phyloP scores from a whole-genome alignment of 2,113 vertebrate species.

The Gallinago media region DNA sequence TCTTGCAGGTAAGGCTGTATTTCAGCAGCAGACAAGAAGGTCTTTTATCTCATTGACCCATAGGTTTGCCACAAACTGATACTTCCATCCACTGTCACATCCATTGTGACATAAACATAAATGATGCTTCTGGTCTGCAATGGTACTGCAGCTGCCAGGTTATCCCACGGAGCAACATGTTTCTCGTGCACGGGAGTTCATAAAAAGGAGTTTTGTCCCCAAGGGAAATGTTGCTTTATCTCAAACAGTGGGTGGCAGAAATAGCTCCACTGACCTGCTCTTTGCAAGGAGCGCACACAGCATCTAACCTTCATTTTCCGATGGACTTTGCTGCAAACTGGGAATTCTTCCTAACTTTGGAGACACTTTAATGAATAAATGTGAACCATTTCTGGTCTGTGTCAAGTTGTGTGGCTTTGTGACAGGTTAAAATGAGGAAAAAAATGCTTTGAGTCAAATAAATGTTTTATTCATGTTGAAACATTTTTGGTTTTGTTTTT shows the following conservation, averaged over 20 bases:
- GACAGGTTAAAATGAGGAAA: not conserved
- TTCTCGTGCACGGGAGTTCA: not conserved
- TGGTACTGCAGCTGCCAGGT: not conserved
- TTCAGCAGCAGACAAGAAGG: not conserved
- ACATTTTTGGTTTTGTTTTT: not conserved
- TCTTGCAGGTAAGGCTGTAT: not conserved
- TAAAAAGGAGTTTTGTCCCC: not conserved
- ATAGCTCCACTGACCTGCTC: not conserved
- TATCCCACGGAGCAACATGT: not conserved
- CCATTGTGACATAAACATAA: not conserved
- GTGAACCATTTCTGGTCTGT: not conserved
- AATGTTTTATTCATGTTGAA: not conserved
- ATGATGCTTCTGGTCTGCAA: not conserved
- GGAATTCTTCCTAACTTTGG: not conserved
- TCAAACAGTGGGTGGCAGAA: not conserved
- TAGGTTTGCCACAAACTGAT: not conserved
- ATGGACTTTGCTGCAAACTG: not conserved
- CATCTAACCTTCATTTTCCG: not conserved
- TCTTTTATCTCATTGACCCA: not conserved
- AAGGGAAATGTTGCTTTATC: not conserved
- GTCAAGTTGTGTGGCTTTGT: not conserved
- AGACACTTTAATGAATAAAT: not conserved
- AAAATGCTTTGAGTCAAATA: not conserved
- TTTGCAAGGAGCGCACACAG: not conserved
- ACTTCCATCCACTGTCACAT: not conserved